Evolutionary conservation across 2,113 vertebrate genomes (phyloP).

Genomic region (Callospermophilus lateralis): DNA sequence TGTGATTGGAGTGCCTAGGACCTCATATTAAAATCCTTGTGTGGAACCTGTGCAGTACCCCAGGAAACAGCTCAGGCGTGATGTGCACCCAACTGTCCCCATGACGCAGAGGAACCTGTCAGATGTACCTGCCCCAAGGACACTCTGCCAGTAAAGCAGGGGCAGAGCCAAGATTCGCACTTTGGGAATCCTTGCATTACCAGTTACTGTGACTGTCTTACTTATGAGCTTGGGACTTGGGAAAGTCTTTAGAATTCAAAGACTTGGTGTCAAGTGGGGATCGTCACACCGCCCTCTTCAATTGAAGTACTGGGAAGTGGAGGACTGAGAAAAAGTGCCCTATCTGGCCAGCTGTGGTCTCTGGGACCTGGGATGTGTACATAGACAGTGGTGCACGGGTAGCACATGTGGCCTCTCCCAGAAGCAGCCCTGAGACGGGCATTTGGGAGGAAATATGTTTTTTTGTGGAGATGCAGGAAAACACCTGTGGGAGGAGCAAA

Average conservation of each 20-base stretch:
- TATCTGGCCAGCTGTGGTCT: background rate
- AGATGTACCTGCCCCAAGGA: too few relatives aligned
- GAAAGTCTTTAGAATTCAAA: background rate
- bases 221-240: too few relatives aligned
- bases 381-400: background rate
- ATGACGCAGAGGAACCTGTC: rapidly evolving
- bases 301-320: too few relatives aligned
- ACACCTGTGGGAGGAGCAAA: too few relatives aligned
- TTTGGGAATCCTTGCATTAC: background rate
- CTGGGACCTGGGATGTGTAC: background rate
- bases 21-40: too few relatives aligned
- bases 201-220: too few relatives aligned
- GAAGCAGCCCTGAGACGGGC: background rate
- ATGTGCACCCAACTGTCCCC: background rate
- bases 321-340: background rate
- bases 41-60: background rate
- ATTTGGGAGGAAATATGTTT: rapidly evolving
- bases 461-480: background rate
- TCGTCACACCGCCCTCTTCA: rapidly evolving
- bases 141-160: background rate
- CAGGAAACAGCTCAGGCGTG: background rate
- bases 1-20: rapidly evolving
- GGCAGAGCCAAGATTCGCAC: too few relatives aligned
- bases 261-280: too few relatives aligned
- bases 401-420: background rate